A percentile compares a stretch with the other conserved stretches of the same genome.
Conservation (phyloP, 2,113 vertebrate genomes). For the Crotophaga sulcirostris region DNA sequence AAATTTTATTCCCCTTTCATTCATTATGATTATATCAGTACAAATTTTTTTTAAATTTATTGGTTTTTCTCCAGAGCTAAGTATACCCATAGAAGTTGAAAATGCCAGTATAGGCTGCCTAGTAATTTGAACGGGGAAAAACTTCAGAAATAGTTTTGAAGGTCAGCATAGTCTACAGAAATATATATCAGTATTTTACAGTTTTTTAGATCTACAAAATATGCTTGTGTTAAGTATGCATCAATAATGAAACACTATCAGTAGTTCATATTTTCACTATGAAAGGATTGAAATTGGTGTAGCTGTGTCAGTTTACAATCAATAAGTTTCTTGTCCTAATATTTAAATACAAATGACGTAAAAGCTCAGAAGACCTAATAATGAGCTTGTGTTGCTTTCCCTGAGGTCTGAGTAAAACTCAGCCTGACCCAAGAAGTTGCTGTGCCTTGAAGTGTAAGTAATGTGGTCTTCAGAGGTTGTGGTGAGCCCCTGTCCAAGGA, state of each 20-base stretch:
- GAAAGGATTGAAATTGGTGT: background rate
- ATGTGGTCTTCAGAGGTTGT: background rate
- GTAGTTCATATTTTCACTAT: background rate
- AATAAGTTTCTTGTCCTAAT: background rate
- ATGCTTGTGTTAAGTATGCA: background rate
- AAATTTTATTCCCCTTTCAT: background rate
- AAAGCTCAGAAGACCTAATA: background rate
- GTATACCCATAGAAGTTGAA: background rate
- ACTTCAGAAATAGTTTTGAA: background rate
- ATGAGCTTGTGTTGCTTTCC: background rate
- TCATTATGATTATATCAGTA: background rate
- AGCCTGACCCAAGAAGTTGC: background rate
- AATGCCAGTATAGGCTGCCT: background rate
- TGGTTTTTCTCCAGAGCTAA: background rate
- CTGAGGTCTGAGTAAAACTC: background rate
- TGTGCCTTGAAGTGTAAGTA: background rate
- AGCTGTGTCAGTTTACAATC: background rate
- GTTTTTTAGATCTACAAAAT: background rate
- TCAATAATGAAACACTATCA: background rate
- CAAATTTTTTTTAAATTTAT: background rate
- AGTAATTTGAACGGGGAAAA: background rate
- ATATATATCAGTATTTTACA: background rate
- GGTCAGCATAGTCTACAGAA: background rate
- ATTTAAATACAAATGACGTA: background rate
- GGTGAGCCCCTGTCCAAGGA: background rate